Conservation (phyloP, 2,113 vertebrate genomes). For the Bufo bufo region DNA sequence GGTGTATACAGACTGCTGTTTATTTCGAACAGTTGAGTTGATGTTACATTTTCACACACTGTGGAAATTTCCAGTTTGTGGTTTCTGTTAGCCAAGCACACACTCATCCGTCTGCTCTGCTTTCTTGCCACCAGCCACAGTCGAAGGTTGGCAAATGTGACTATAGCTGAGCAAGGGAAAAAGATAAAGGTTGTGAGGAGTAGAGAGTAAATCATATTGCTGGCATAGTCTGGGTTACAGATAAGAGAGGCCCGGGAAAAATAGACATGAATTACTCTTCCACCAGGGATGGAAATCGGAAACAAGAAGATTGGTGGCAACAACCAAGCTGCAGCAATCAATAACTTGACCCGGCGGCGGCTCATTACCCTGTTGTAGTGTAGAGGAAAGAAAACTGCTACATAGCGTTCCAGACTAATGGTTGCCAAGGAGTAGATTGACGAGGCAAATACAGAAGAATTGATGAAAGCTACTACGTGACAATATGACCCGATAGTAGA, state of each 20-base stretch:
- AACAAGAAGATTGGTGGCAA: slow-evolving; percentile 74
- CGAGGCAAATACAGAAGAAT: slow-evolving; percentile 76
- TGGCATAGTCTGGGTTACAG: slow-evolving; percentile 81
- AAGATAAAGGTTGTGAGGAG: slow-evolving; percentile 76
- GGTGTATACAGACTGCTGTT: background rate
- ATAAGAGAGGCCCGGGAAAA: slow-evolving; percentile 81
- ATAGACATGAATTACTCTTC: slow-evolving; percentile 74
- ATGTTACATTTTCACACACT: slow-evolving; percentile 24
- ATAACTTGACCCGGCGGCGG: slow-evolving; percentile 66
- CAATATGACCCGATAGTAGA: slow-evolving; percentile 68
- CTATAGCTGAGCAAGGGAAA: slow-evolving; percentile 78
- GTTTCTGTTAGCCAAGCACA: slow-evolving; percentile 19
- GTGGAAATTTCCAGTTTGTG: background rate
- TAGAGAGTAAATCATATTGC: slow-evolving; percentile 75
- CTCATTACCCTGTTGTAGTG: slow-evolving; percentile 76
- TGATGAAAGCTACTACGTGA: slow-evolving; percentile 78
- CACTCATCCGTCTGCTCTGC: slow-evolving; percentile 64
- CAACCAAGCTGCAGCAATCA: slow-evolving; percentile 78
- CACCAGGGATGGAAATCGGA: slow-evolving; percentile 75
- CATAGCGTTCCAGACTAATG: slow-evolving; percentile 80
- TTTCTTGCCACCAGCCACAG: slow-evolving; percentile 79
- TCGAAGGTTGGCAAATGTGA: slow-evolving; percentile 78
- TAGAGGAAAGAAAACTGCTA: slow-evolving; percentile 80
- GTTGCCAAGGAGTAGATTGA: slow-evolving; percentile 78
- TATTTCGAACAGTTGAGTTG: background rate